phyloP scores from a whole-genome alignment of 2,797 vertebrate genomes.

The Podarcis siculus region DNA sequence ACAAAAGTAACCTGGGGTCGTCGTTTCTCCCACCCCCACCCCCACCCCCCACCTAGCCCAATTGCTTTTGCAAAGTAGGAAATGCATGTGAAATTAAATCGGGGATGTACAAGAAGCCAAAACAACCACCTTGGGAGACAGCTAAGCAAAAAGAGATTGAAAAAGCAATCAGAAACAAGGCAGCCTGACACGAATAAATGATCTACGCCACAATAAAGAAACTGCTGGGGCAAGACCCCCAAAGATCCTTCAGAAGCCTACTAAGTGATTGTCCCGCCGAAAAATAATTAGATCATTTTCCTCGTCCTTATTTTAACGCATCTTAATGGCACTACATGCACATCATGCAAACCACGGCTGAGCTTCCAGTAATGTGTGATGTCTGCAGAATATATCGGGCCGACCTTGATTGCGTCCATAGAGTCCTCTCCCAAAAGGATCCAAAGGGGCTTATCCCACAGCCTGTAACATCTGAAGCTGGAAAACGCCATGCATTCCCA shows the following conservation, averaged over 20 bases:
- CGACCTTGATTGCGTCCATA: background rate
- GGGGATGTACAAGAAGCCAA: background rate
- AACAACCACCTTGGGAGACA: background rate
- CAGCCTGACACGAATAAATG: constrained; percentile 5
- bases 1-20: background rate
- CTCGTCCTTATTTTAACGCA: background rate
- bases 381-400: background rate
- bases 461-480: background rate
- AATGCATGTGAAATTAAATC: constrained; percentile 9
- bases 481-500: background rate
- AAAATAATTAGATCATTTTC: constrained; percentile 11
- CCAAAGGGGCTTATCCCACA: background rate
- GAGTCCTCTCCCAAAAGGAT: background rate
- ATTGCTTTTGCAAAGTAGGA: background rate
- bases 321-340: background rate
- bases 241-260: background rate
- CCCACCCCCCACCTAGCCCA: no score
- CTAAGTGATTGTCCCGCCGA: background rate
- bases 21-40: no score
- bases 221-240: background rate
- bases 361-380: background rate
- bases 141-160: background rate
- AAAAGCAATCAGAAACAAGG: constrained; percentile 3
- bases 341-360: background rate
- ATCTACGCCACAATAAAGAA: background rate